A percentile compares a stretch with the other conserved stretches of the same genome.
These are phyloP conservation scores for Imbricaverruca yamaguchii DNA, from an alignment of 2,888 invertebrate genomes.

Conservation along the genomic window DNA sequence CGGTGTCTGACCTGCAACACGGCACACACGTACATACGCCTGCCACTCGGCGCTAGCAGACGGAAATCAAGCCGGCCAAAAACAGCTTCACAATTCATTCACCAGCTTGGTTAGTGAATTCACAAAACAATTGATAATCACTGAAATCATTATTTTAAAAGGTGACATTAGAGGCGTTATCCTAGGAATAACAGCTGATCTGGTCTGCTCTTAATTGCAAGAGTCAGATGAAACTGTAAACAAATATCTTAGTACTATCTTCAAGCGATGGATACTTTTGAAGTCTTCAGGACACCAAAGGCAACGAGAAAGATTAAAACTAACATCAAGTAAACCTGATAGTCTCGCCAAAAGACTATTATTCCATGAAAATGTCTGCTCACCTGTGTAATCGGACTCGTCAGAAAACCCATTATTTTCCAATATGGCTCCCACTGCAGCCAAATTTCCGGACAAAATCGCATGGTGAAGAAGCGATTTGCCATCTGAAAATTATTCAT, in stretches of 20 bases:
- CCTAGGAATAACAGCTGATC: too few species aligned
- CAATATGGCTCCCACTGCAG: neutral
- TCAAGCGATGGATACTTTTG: too few species aligned
- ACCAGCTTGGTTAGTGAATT: neutral
- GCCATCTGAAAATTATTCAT: neutral
- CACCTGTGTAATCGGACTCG: neutral
- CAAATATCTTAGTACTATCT: neutral
- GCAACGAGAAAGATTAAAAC: neutral
- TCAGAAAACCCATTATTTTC: neutral
- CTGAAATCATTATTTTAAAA: neutral
- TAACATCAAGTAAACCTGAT: neutral
- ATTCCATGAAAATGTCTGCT: neutral
- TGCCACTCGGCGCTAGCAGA: neutral
- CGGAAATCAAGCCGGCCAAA: neutral
- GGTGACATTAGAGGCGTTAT: neutral
- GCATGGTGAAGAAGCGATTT: neutral
- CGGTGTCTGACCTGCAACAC: neutral
- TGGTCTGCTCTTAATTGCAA: too few species aligned
- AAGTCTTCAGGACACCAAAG: neutral
- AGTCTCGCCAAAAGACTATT: neutral
- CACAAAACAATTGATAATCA: neutral
- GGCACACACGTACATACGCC: too few species aligned
- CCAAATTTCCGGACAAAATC: neutral
- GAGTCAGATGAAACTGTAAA: too few species aligned
- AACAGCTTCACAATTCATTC: neutral